Conservation (phyloP, 2,888 invertebrate species). For the Adelognathus sp. region DNA sequence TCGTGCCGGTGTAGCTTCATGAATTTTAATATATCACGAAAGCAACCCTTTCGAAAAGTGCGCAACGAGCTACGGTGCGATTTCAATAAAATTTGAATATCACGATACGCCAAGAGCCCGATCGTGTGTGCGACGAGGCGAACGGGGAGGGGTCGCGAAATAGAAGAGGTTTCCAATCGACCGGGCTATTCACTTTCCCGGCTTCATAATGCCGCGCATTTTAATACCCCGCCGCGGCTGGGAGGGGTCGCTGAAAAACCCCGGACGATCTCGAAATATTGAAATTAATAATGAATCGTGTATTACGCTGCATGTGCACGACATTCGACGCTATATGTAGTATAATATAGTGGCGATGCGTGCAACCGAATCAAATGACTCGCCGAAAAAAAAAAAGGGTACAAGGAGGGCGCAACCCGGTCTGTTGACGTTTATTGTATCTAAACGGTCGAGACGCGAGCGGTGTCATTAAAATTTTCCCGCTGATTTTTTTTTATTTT, state of each 20-base stretch:
- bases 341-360: constrained; percentile 32
- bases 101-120: constrained; percentile 63
- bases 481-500: constrained; percentile 61
- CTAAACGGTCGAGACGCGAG: constrained; percentile 72
- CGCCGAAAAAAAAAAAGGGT: constrained; percentile 68
- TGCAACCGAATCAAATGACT: constrained; percentile 73
- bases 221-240: constrained; percentile 64
- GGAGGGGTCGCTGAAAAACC: constrained; percentile 54
- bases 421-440: constrained; percentile 79
- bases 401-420: constrained; percentile 71
- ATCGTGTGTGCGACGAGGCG: constrained; percentile 11
- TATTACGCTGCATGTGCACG: constrained; percentile 57
- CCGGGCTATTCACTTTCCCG: constrained; percentile 7
- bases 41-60: constrained; percentile 63
- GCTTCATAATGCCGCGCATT: constrained; percentile 64
- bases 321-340: constrained; percentile 13
- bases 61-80: constrained; percentile 39
- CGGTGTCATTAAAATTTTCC: constrained; percentile 76
- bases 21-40: constrained; percentile 74
- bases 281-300: constrained; percentile 65
- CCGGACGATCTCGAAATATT: constrained; percentile 36
- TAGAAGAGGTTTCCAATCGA: constrained; percentile 20
- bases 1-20: constrained; percentile 64
- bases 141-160: constrained; percentile 3
- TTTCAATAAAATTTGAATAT: constrained; percentile 71